These are phyloP conservation scores for Antheraea assamensis DNA, from an alignment of 2,888 invertebrate genomes.

Conservation along the genomic window DNA sequence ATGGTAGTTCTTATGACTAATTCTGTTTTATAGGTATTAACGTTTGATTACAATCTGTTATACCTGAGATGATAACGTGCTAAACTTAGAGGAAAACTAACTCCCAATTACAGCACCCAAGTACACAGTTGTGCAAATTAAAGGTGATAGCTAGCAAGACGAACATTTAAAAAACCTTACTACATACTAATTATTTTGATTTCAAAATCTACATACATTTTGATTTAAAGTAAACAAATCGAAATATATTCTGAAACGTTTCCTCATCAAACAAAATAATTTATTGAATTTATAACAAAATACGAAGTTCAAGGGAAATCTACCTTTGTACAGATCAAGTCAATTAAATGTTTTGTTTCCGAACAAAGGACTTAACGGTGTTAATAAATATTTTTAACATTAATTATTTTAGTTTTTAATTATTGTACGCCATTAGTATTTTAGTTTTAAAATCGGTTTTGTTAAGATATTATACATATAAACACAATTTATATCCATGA, in stretches of 20 bases:
- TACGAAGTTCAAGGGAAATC: not conserved
- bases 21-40: too few species aligned
- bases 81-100: too few species aligned
- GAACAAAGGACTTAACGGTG: not conserved
- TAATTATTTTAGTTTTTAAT: not conserved
- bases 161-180: too few species aligned
- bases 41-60: too few species aligned
- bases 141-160: too few species aligned
- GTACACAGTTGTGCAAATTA: too few species aligned
- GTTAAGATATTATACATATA: not conserved
- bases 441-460: not conserved
- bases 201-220: not conserved
- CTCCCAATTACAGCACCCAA: too few species aligned
- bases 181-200: not conserved
- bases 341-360: constrained; percentile 1
- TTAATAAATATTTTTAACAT: not conserved
- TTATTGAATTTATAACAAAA: not conserved
- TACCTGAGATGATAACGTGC: too few species aligned
- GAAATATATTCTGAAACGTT: not conserved
- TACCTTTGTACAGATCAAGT: constrained; percentile 1
- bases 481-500: too few species aligned
- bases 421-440: not conserved
- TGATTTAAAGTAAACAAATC: not conserved
- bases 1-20: too few species aligned
- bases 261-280: not conserved